Conservation (phyloP, 2,797 vertebrate species). For the Novumbra hubbsi region DNA sequence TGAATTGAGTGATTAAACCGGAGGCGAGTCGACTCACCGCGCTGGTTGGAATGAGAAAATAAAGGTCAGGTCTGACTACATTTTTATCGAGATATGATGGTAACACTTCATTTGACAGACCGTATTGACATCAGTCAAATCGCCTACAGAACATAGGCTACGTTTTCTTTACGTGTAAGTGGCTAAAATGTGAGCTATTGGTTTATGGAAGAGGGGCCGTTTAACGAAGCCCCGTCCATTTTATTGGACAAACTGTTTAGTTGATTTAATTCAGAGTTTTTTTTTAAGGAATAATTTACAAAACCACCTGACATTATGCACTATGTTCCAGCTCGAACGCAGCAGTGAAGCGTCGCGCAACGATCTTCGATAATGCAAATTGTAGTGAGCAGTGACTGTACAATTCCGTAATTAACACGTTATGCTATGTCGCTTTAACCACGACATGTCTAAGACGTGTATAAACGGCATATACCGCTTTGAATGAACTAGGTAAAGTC, state of each 20-base stretch:
- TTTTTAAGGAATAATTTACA: slow-evolving; percentile 12
- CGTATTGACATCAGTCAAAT: neutral
- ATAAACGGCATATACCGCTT: neutral
- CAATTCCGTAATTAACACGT: neutral
- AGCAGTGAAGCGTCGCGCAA: slow-evolving; percentile 54
- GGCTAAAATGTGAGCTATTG: neutral
- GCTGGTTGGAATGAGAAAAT: slow-evolving; percentile 40
- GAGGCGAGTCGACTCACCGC: slow-evolving; percentile 47
- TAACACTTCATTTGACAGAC: neutral
- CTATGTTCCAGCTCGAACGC: slow-evolving; percentile 40
- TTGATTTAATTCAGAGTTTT: neutral
- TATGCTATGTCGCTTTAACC: neutral
- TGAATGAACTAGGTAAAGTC: neutral
- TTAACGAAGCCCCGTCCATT: neutral
- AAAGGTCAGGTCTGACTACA: neutral
- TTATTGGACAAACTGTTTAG: neutral
- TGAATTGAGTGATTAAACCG: slow-evolving; percentile 72
- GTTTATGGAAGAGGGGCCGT: neutral
- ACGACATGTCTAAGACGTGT: neutral
- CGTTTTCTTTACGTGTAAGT: neutral
- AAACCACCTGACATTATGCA: slow-evolving; percentile 58
- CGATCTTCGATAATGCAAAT: slow-evolving; percentile 23
- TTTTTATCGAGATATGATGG: neutral
- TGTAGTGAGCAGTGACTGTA: slow-evolving; percentile 14
- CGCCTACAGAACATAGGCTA: neutral